Evolutionary conservation across 92 coral and sea anemone species (phyloP), one percentile per base, ranked within the genome.

Genomic region (Ricordea florida): DNA sequence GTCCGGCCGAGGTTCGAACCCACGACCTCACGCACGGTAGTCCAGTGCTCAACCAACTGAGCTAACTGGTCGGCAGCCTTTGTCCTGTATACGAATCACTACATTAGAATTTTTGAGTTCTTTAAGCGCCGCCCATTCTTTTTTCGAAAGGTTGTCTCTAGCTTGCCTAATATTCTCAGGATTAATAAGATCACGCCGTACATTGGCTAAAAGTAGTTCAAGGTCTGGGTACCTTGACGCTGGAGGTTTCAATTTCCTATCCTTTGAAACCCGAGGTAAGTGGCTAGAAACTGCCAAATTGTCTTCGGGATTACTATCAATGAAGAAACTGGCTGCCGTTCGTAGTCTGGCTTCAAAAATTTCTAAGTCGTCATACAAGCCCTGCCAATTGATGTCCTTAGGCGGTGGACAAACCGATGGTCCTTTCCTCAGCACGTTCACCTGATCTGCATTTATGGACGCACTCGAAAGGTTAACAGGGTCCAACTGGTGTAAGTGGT

Each of bases 401-500:
- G 50, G 50, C 50, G 50, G 14, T 3, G 50, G 50, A 11, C 50
- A 43, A 43, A 43, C 14, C 5, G 50, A 43, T 43, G 50, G 50
- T 43, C 50, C 50, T 43, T 43, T 43, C 5, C 15, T 3, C 4
- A 43, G 50, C 50, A 43, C 14, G 50, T 43, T 43, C 4, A 43
- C 50, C 50, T 43, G 5, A 14, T 53, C 35, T 25, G 36, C 61
- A 53, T 53, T 38, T 21, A 53, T 53, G 61, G 40, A n/a, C 61
- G 16, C 36, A 2, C 35, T 53, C 35, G 61, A 53, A 25, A 53
- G 61, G 61, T 53, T 53, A 25, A 53, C 61, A 53, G 61, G 35
- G 61, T 53, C 61, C 16, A 53, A 53, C 36, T 53, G 61, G 61
- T 53, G 61, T 21, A 53, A 38, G 13, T 24, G 61, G 36, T 53